phyloP scores from a whole-genome alignment of 2,888 invertebrate species.

The Lypha dubia region DNA sequence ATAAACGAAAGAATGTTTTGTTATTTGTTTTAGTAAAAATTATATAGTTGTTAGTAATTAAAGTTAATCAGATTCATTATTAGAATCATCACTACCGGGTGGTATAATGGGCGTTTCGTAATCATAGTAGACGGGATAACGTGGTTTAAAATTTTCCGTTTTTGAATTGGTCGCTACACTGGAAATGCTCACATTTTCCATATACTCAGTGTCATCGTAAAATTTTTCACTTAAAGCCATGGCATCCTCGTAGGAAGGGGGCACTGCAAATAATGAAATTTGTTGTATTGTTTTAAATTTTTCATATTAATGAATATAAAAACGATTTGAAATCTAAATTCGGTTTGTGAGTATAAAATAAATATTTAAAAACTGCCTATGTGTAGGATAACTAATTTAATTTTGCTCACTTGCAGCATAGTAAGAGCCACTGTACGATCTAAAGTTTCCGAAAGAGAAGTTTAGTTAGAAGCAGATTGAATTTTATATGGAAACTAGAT shows the following conservation, averaged over 20 bases:
- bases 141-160: slow-evolving; percentile 81
- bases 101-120: slow-evolving; percentile 83
- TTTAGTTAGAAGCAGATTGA: too few species aligned
- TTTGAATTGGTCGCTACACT: slow-evolving; percentile 80
- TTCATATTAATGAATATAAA: too few species aligned
- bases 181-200: slow-evolving; percentile 81
- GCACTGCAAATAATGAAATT: slow-evolving; percentile 77
- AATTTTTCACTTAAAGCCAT: slow-evolving; percentile 82
- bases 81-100: slow-evolving; percentile 83
- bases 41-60: slow-evolving; percentile 40
- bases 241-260: slow-evolving; percentile 83
- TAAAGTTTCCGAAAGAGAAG: too few species aligned
- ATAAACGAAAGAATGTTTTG: slow-evolving; percentile 26
- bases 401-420: too few species aligned
- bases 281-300: background rate
- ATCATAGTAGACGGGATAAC: slow-evolving; percentile 83
- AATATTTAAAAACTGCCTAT: too few species aligned
- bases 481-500: too few species aligned
- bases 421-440: too few species aligned
- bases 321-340: too few species aligned
- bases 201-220: slow-evolving; percentile 81
- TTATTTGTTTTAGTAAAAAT: slow-evolving; percentile 40
- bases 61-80: slow-evolving; percentile 67
- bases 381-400: too few species aligned
- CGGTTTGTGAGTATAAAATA: too few species aligned